phyloP scores from a whole-genome alignment of 2,113 vertebrate species.

The Brachyistius frenatus region DNA sequence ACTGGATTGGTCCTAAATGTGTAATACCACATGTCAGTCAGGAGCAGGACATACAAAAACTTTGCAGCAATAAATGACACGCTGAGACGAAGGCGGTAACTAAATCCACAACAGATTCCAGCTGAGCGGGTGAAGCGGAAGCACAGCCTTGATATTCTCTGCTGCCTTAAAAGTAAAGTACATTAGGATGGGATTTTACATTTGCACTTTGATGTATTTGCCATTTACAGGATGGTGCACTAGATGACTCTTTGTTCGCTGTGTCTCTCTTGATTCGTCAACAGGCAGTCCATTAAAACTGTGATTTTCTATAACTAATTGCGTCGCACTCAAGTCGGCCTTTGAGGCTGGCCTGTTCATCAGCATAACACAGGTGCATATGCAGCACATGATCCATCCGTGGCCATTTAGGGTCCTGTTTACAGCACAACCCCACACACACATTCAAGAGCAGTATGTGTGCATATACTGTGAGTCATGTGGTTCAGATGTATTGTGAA shows the following conservation, averaged over 20 bases:
- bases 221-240: conserved; percentile 32
- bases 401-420: conserved; percentile 37
- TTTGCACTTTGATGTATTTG: conserved; percentile 48
- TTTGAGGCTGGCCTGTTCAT: conserved; percentile 69
- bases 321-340: conserved; percentile 60
- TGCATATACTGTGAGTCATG: conserved; percentile 41
- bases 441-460: conserved; percentile 12
- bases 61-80: too few species aligned
- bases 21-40: not conserved
- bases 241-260: conserved; percentile 45
- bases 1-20: not conserved
- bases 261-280: conserved; percentile 38
- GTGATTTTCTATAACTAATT: conserved; percentile 65
- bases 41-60: not conserved
- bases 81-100: too few species aligned
- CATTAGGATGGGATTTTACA: conserved; percentile 35
- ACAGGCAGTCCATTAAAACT: conserved; percentile 57
- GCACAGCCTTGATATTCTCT: not conserved
- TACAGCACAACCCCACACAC: conserved; percentile 4
- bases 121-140: not conserved
- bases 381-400: conserved; percentile 23
- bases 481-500: conserved; percentile 21
- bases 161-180: conserved; percentile 23
- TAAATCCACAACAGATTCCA: too few species aligned
- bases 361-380: conserved; percentile 63